Percentiles rank a stretch among this genome's conserved stretches.
Evolutionary conservation across 53 echinoderm and acorn worm genomes (phyloP).

Genomic region (Luidia sarsii): DNA sequence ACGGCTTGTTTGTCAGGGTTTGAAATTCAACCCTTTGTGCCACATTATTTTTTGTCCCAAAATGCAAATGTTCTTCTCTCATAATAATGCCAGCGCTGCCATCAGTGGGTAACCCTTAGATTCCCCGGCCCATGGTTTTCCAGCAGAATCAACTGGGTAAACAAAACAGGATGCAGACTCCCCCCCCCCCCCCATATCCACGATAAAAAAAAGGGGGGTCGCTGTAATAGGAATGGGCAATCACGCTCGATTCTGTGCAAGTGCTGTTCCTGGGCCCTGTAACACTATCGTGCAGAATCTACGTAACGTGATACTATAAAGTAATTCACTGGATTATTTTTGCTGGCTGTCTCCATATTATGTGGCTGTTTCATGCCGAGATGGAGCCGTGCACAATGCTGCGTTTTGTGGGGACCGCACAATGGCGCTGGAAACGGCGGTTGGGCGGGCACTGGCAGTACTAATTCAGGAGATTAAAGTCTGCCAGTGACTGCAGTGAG

Average conservation of each 20-base stretch:
- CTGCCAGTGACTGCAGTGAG: constrained; percentile 53
- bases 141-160: constrained; percentile 56
- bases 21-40: too few relatives aligned
- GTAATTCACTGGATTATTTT: constrained; percentile 62
- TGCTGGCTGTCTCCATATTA: constrained; percentile 25
- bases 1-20: too few relatives aligned
- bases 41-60: too few relatives aligned
- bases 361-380: constrained; percentile 36
- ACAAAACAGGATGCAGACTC: constrained; percentile 36
- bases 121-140: constrained; percentile 6
- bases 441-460: constrained; percentile 30
- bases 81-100: too few relatives aligned
- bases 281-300: constrained; percentile 53
- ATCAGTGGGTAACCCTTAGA: too few relatives aligned
- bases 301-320: constrained; percentile 56
- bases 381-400: background rate
- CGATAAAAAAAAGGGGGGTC: constrained; percentile 33
- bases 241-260: constrained; percentile 48
- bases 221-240: constrained; percentile 56
- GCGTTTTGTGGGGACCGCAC: background rate
- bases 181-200: constrained; percentile 32
- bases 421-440: constrained; percentile 35
- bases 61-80: too few relatives aligned
- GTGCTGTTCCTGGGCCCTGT: constrained; percentile 33
- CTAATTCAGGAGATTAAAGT: constrained; percentile 60